Evolutionary conservation across 2,113 vertebrate genomes (phyloP).

Genomic region (Condylura cristata): DNA sequence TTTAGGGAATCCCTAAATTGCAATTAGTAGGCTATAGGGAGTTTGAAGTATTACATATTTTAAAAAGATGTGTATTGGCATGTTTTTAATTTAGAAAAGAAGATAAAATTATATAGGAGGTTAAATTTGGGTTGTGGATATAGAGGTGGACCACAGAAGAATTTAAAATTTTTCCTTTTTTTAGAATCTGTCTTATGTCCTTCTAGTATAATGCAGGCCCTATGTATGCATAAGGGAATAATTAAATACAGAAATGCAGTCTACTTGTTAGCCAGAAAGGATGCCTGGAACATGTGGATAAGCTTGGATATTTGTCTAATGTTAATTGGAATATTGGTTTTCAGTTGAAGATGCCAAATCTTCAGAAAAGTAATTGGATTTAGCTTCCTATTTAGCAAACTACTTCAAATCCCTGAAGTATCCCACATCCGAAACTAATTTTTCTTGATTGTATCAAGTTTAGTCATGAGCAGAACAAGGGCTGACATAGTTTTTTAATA

Average conservation of each 20-base stretch:
- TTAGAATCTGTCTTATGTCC: not conserved
- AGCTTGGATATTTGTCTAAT: conserved; percentile 67
- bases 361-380: conserved; percentile 74
- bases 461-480: conserved; percentile 59
- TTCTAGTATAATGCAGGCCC: conserved; percentile 47
- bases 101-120: conserved; percentile 41
- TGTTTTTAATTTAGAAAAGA: conserved; percentile 39
- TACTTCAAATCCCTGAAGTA: conserved; percentile 51
- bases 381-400: conserved; percentile 65
- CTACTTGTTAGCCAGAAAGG: conserved; percentile 66
- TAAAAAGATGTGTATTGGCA: not conserved
- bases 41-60: not conserved
- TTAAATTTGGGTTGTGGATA: conserved; percentile 31
- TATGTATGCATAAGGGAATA: conserved; percentile 68
- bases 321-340: conserved; percentile 75
- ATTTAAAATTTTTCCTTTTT: not conserved
- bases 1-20: not conserved
- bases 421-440: conserved; percentile 72
- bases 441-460: conserved; percentile 70
- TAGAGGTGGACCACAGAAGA: conserved; percentile 11
- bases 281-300: conserved; percentile 71
- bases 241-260: conserved; percentile 75
- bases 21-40: not conserved
- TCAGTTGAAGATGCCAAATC: conserved; percentile 64
- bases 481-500: conserved; percentile 72